Evolutionary conservation across 1,140 invertebrate genomes (phyloP).

Genomic region (Lysiphlebus fabarum): DNA sequence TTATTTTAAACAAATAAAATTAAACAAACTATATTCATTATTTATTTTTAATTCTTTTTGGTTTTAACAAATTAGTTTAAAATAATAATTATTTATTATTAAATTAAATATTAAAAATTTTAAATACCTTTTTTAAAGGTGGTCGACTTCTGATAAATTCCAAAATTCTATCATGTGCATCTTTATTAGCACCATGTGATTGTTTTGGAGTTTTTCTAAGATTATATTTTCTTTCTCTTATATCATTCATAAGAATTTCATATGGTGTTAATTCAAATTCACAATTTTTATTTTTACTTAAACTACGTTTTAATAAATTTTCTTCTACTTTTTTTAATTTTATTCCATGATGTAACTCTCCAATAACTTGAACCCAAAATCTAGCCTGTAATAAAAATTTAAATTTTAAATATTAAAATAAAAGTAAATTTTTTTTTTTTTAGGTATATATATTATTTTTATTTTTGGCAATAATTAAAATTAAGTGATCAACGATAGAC

Average conservation of each 20-base stretch:
- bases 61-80: too few relatives aligned
- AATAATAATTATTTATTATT: too few relatives aligned
- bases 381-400: constrained; percentile 67
- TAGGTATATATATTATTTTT: constrained; percentile 2
- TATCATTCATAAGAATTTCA: constrained; percentile 96
- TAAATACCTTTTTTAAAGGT: constrained; percentile 80
- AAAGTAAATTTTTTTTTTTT: constrained; percentile 5
- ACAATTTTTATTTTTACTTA: constrained; percentile 52
- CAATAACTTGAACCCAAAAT: constrained; percentile 95
- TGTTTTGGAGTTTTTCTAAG: constrained; percentile 66
- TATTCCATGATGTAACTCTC: constrained; percentile 78
- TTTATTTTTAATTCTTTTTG: too few relatives aligned
- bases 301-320: constrained; percentile 53
- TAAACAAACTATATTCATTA: too few relatives aligned
- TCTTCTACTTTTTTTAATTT: constrained; percentile 86
- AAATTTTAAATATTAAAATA: not conserved
- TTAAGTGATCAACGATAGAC: constrained; percentile 40
- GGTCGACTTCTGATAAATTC: constrained; percentile 95
- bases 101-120: constrained; percentile 22
- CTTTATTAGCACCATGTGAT: constrained; percentile 75
- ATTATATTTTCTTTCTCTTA: constrained; percentile 82
- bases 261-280: constrained; percentile 96
- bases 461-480: constrained; percentile 5
- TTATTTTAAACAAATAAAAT: too few relatives aligned
- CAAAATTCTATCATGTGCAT: constrained; percentile 90